These are phyloP conservation scores for Amblyjoppa proteus DNA, from an alignment of 2,888 invertebrate species.

Conservation along the genomic window DNA sequence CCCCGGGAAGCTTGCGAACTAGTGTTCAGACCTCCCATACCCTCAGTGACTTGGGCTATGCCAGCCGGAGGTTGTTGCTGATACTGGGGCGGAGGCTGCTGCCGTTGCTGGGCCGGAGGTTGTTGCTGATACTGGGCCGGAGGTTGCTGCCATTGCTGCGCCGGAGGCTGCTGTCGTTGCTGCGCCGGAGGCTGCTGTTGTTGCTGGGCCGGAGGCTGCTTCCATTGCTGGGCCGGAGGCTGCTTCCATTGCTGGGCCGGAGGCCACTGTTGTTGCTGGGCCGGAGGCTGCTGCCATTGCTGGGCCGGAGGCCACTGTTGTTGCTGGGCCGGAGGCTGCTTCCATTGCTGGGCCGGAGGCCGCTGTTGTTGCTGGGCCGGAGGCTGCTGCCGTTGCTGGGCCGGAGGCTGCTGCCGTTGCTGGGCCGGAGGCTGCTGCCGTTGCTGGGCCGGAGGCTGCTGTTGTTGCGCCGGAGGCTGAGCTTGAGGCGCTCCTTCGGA, in stretches of 20 bases:
- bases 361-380: neutral
- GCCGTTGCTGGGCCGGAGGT: neutral
- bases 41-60: slow-evolving; percentile 45
- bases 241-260: slow-evolving; percentile 4
- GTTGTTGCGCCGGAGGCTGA: neutral
- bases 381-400: too few species aligned
- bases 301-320: neutral
- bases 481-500: slow-evolving; percentile 18
- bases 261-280: neutral
- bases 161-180: neutral
- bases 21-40: neutral
- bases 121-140: neutral
- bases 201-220: neutral
- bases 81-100: slow-evolving; percentile 15
- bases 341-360: neutral
- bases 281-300: neutral
- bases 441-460: neutral
- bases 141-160: slow-evolving; percentile 11
- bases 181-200: neutral
- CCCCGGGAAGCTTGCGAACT: neutral
- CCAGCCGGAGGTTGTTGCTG: neutral
- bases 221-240: neutral
- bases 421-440: neutral
- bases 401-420: neutral
- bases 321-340: slow-evolving; percentile 15